These are phyloP conservation scores for Sphenodon punctatus DNA, from an alignment of 2,797 vertebrate species.

Conservation along the genomic window DNA sequence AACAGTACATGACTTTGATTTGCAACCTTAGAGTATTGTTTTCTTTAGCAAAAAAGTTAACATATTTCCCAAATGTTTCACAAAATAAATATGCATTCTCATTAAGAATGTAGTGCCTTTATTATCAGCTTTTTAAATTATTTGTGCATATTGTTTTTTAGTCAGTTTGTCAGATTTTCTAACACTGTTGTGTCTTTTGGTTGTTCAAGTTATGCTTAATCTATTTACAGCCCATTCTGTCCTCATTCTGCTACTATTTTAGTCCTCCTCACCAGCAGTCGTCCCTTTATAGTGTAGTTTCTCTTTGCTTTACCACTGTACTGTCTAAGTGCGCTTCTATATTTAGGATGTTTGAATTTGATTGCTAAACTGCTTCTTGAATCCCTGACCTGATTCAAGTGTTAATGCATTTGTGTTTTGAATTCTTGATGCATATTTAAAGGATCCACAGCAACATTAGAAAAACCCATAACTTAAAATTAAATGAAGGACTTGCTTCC, in stretches of 20 bases:
- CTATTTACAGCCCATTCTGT: neutral
- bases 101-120: neutral
- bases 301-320: neutral
- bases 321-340: neutral
- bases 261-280: neutral
- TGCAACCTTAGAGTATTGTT: neutral
- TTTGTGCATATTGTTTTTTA: neutral
- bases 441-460: neutral
- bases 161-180: neutral
- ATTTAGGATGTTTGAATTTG: neutral
- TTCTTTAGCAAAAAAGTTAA: neutral
- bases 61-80: neutral
- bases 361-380: neutral
- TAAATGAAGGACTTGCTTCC: too few relatives aligned
- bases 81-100: neutral
- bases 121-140: neutral
- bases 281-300: neutral
- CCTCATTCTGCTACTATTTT: neutral
- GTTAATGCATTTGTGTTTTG: neutral
- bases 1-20: too few relatives aligned
- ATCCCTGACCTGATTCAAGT: neutral
- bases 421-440: neutral
- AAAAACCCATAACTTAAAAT: neutral
- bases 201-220: neutral
- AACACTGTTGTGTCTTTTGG: neutral